These are phyloP conservation scores for Chelmon rostratus DNA, from an alignment of 2,797 vertebrate genomes.

Conservation along the genomic window DNA sequence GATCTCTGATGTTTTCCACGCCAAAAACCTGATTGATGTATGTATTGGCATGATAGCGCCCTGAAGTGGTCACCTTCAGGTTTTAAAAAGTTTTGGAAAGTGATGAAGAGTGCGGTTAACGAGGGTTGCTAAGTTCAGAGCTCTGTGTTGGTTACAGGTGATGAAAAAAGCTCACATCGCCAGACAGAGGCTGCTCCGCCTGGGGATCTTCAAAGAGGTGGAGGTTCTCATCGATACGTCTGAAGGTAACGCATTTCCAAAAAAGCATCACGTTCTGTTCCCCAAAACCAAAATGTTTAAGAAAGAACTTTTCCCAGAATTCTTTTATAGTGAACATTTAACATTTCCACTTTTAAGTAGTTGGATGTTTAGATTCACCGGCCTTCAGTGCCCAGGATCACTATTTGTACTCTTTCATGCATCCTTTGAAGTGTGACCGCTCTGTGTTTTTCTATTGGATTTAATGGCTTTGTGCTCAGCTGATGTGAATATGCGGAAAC, in stretches of 20 bases:
- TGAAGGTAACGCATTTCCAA: conserved; percentile 84
- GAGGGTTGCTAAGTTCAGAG: background rate
- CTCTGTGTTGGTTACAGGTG: conserved; percentile 83
- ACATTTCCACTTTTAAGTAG: too few relatives aligned
- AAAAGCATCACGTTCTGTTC: too few relatives aligned
- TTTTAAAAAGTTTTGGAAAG: background rate
- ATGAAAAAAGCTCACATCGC: conserved; percentile 95
- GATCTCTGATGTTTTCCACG: conserved; percentile 94
- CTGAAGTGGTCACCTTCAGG: background rate
- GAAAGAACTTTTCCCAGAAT: too few relatives aligned
- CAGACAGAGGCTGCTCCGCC: conserved; percentile 91
- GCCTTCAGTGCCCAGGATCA: too few relatives aligned
- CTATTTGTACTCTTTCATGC: too few relatives aligned
- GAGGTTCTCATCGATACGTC: conserved; percentile 96
- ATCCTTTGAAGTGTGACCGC: too few relatives aligned
- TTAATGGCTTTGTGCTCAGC: background rate
- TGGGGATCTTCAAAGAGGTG: conserved; percentile 95
- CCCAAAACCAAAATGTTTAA: too few relatives aligned
- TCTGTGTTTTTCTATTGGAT: background rate
- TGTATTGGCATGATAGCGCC: conserved; percentile 55
- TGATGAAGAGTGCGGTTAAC: background rate
- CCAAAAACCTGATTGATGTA: conserved; percentile 96
- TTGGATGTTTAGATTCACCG: too few relatives aligned
- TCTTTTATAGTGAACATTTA: too few relatives aligned
- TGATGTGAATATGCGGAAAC: background rate